Percentiles rank a stretch among this genome's conserved stretches.
Evolutionary conservation across 2,113 vertebrate species (phyloP).

Genomic region (Xiphophorus couchianus): DNA sequence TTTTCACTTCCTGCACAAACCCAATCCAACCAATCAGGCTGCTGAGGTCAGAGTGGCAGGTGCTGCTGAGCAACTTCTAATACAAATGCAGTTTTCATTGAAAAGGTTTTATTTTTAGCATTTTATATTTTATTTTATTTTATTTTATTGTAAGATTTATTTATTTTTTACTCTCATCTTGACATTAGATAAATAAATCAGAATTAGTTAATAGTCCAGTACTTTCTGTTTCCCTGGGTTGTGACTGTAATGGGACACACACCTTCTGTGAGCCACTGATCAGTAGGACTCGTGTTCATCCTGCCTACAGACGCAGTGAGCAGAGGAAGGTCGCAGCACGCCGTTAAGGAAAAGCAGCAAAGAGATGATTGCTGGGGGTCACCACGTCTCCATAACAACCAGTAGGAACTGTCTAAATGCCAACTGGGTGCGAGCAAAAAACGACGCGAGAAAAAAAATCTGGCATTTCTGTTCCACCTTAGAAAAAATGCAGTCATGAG

Average conservation of each 20-base stretch:
- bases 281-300: neutral
- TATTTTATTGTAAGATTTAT: no score
- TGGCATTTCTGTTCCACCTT: neutral
- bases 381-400: neutral
- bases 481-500: neutral
- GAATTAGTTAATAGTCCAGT: neutral
- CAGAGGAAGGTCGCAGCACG: neutral
- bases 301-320: neutral
- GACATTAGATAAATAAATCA: neutral
- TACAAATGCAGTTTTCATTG: no score
- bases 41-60: no score
- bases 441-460: no score
- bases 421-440: neutral
- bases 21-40: no score
- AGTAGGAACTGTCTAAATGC: neutral
- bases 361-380: neutral
- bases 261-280: neutral
- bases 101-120: no score
- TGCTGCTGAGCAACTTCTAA: no score
- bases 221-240: neutral
- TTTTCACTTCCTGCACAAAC: no score
- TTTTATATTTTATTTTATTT: no score
- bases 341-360: neutral
- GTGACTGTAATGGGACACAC: neutral
- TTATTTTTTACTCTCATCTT: no score